These are phyloP conservation scores for Gymnarchus niloticus DNA, from an alignment of 2,113 vertebrate species.

Conservation along the genomic window DNA sequence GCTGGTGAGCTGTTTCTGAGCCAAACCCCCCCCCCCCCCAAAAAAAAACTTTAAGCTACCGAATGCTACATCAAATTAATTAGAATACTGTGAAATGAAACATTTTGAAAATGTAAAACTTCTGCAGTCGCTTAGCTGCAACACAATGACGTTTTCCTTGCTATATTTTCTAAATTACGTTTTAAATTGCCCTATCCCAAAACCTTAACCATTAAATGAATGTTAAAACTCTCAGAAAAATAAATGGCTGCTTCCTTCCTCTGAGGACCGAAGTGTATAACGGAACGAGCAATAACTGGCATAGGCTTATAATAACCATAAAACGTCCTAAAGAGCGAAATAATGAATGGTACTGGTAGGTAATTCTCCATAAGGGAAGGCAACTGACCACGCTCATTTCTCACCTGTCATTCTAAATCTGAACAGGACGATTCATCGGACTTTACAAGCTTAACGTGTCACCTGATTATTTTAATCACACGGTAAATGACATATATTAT, in stretches of 20 bases:
- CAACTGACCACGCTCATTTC: background rate
- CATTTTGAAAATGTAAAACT: background rate
- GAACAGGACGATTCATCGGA: background rate
- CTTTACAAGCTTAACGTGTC: background rate
- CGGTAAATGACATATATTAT: too few relatives aligned
- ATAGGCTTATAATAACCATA: background rate
- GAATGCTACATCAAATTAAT: background rate
- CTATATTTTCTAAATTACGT: background rate
- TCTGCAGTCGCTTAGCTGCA: background rate
- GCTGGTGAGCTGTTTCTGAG: background rate
- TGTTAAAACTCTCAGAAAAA: background rate
- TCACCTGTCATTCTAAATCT: background rate
- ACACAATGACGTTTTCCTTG: background rate
- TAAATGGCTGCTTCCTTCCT: background rate
- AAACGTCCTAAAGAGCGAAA: background rate
- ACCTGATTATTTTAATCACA: background rate
- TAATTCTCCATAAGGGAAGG: background rate
- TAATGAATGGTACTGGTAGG: background rate
- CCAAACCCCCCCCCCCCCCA: too few relatives aligned
- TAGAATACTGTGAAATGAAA: background rate
- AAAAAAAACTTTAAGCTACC: background rate
- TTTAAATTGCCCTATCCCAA: background rate
- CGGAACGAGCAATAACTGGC: background rate
- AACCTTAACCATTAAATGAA: background rate
- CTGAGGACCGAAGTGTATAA: too few relatives aligned